A percentile compares a stretch with the other conserved stretches of the same genome.
phyloP scores from a whole-genome alignment of 2,797 vertebrate species.

The Gila robusta region DNA sequence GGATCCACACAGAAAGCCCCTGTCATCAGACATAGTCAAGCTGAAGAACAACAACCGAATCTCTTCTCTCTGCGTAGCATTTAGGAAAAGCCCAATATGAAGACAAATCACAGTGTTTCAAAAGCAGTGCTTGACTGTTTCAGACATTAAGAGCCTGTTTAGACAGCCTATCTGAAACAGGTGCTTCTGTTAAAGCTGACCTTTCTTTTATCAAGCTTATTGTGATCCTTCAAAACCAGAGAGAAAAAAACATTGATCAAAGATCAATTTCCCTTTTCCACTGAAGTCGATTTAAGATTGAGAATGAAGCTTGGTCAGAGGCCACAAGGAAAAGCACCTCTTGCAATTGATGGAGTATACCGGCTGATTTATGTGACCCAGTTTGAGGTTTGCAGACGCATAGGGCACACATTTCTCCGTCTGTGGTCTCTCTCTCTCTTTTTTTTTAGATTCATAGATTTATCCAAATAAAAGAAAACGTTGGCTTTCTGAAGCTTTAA shows the following conservation, averaged over 20 bases:
- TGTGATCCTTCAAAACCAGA: conserved; percentile 13
- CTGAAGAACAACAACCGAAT: neutral
- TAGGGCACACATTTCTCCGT: conserved; percentile 6
- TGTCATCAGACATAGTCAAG: conserved; percentile 21
- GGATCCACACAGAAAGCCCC: conserved; percentile 41
- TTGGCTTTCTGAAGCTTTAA: conserved; percentile 12
- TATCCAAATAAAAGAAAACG: conserved; percentile 3
- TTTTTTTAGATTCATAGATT: neutral
- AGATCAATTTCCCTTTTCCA: conserved; percentile 29
- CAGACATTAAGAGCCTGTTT: neutral
- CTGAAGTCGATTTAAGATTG: conserved; percentile 16
- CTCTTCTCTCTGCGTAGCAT: conserved; percentile 1
- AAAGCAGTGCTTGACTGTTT: neutral
- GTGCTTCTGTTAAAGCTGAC: conserved; percentile 34
- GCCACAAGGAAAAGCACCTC: conserved; percentile 31
- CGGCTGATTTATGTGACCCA: conserved; percentile 44
- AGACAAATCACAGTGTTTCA: conserved; percentile 11
- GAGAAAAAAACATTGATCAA: conserved; percentile 22
- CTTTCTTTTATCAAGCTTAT: conserved; percentile 16
- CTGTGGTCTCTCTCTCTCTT: neutral
- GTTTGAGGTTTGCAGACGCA: conserved; percentile 35
- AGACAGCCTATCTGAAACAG: conserved; percentile 36
- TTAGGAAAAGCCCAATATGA: conserved; percentile 10
- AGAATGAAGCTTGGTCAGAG: conserved; percentile 23
- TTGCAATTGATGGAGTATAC: conserved; percentile 29